These are phyloP conservation scores for Aurelia sp. DNA, from an alignment of 30 jellyfish, hydroid and myxozoan species.

Conservation along the genomic window DNA sequence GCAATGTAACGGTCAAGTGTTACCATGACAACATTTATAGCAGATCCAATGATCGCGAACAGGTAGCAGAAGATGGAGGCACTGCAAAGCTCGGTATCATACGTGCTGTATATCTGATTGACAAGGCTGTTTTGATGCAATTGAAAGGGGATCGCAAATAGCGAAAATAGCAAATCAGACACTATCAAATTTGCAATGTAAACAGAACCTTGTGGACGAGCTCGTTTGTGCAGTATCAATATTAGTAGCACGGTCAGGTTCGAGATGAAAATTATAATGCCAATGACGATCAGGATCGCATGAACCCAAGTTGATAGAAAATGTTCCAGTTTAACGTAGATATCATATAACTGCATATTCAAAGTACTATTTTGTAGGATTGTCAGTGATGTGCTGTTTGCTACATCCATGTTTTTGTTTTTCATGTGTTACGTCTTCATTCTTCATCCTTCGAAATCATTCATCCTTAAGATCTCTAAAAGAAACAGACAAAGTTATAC, in stretches of 20 bases:
- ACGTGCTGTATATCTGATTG: neutral
- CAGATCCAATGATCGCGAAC: conserved; percentile 28
- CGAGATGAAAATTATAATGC: neutral
- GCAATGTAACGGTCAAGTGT: conserved; percentile 51
- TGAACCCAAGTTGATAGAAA: neutral
- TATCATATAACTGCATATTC: no score
- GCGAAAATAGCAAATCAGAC: conserved; percentile 18
- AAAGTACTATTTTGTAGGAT: no score
- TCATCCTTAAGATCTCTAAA: no score
- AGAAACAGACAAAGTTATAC: no score
- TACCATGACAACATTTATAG: conserved; percentile 24
- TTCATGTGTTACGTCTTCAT: no score
- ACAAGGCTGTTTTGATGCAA: neutral
- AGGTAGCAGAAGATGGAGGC: conserved; percentile 16
- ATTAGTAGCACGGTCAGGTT: conserved; percentile 11
- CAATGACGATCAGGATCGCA: neutral
- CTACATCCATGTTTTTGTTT: no score
- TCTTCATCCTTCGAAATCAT: no score
- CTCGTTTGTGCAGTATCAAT: neutral
- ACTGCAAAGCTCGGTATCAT: neutral
- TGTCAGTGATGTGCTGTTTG: no score
- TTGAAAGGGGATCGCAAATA: conserved; percentile 9
- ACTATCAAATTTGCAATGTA: conserved; percentile 21
- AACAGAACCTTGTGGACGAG: conserved; percentile 44
- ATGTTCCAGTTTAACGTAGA: no score